A percentile compares a stretch with the other conserved stretches of the same genome.
These are phyloP conservation scores for Clarias magur DNA, from an alignment of 2,113 vertebrate species.

Conservation along the genomic window DNA sequence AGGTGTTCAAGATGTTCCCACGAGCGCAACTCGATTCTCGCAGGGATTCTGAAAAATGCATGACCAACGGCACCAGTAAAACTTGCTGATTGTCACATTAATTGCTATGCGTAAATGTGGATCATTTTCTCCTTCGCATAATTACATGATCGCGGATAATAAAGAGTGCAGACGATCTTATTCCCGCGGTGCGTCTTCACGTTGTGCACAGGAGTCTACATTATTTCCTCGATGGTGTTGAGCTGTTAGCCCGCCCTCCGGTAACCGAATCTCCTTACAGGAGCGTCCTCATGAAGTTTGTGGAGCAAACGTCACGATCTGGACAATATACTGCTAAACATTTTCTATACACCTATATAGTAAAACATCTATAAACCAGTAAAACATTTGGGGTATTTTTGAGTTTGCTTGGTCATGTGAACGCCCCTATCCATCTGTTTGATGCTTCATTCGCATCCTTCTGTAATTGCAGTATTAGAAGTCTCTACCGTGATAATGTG, in stretches of 20 bases:
- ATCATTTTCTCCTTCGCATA: constrained; percentile 19
- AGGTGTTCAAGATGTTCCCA: constrained; percentile 37
- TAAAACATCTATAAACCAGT: neutral
- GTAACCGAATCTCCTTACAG: constrained; percentile 52
- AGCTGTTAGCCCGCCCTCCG: constrained; percentile 52
- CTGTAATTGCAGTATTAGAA: neutral
- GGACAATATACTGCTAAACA: neutral
- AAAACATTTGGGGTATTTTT: neutral
- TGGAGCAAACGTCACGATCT: constrained; percentile 32
- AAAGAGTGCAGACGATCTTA: constrained; percentile 42
- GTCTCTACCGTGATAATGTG: neutral
- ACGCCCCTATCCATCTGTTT: neutral
- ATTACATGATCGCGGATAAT: constrained; percentile 27
- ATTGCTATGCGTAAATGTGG: constrained; percentile 27
- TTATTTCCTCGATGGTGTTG: constrained; percentile 49
- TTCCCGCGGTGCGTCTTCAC: constrained; percentile 38
- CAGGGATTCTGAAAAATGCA: constrained; percentile 30
- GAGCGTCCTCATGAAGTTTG: constrained; percentile 47
- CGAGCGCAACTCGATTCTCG: constrained; percentile 38
- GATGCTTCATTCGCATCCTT: neutral
- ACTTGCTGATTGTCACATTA: neutral
- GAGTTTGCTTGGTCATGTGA: neutral
- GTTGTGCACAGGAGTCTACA: constrained; percentile 40
- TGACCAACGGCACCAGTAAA: constrained; percentile 19
- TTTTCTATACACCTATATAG: neutral